Evolutionary conservation across 2,797 vertebrate genomes (phyloP).

Genomic region (Coilia nasus): DNA sequence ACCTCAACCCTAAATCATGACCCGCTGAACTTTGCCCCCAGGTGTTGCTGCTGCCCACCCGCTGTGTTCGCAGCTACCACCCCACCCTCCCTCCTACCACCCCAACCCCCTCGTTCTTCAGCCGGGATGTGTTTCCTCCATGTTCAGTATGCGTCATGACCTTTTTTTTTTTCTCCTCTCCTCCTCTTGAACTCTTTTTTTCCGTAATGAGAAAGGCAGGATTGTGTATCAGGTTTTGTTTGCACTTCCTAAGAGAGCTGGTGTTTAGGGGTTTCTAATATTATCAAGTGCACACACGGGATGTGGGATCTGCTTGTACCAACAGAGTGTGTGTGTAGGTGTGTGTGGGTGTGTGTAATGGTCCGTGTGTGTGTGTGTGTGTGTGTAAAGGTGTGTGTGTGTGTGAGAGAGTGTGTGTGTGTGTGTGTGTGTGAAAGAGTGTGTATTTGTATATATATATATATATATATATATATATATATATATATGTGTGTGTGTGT

Average conservation of each 20-base stretch:
- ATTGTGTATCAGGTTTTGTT: background rate
- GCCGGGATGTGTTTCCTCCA: background rate
- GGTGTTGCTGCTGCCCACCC: background rate
- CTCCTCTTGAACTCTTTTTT: background rate
- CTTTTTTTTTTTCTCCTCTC: background rate
- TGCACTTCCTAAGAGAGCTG: background rate
- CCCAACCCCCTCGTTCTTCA: background rate
- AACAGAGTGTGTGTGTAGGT: background rate
- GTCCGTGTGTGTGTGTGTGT: background rate
- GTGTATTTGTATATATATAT: background rate
- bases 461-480: too few relatives aligned
- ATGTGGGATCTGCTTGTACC: background rate
- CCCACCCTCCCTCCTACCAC: too few relatives aligned
- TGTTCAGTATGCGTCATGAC: background rate
- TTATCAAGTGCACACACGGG: background rate
- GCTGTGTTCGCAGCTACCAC: too few relatives aligned
- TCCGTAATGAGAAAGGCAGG: background rate
- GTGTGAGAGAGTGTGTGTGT: too few relatives aligned
- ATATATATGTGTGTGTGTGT: too few relatives aligned
- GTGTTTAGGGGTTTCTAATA: background rate
- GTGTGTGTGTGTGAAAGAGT: background rate
- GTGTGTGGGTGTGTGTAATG: background rate
- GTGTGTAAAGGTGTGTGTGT: too few relatives aligned
- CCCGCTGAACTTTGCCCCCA: conserved; percentile 41
- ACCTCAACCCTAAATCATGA: conserved; percentile 35